Conservation (phyloP, 2,113 vertebrate species). For the Panthera leo region DNA sequence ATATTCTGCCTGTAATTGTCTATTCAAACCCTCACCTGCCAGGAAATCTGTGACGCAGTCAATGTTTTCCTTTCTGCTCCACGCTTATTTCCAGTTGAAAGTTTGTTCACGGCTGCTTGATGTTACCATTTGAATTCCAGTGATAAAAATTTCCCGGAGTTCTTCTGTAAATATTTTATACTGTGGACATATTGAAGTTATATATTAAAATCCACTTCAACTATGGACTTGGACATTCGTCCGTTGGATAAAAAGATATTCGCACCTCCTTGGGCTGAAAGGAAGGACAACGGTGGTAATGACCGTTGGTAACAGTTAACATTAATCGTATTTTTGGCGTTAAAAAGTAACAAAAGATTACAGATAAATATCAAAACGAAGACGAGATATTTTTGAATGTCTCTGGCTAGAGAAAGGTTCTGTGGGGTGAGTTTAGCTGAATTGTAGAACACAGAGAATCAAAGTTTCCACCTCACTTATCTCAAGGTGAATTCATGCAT, state of each 20-base stretch:
- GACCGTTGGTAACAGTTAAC: background rate
- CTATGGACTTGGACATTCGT: background rate
- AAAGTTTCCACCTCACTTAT: constrained; percentile 8
- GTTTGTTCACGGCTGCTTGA: background rate
- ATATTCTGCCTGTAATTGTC: background rate
- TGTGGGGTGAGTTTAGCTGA: background rate
- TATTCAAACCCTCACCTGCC: background rate
- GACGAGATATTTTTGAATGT: background rate
- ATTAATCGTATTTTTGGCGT: background rate
- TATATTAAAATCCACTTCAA: background rate
- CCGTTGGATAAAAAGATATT: background rate
- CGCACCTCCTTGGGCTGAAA: background rate
- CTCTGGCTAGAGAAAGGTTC: background rate
- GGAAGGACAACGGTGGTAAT: background rate
- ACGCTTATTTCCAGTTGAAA: constrained; percentile 9
- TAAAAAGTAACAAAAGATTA: background rate
- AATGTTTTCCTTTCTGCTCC: background rate
- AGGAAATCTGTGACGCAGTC: background rate
- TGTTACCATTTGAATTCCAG: background rate
- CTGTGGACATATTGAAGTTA: background rate
- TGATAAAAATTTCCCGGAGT: background rate
- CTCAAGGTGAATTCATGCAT: background rate
- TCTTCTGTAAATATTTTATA: background rate
- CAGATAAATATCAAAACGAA: constrained; percentile 16
- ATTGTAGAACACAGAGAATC: background rate